A percentile compares a stretch with the other conserved stretches of the same genome.
These are phyloP conservation scores for Eublepharis macularius DNA, from an alignment of 2,113 vertebrate species.

Conservation along the genomic window DNA sequence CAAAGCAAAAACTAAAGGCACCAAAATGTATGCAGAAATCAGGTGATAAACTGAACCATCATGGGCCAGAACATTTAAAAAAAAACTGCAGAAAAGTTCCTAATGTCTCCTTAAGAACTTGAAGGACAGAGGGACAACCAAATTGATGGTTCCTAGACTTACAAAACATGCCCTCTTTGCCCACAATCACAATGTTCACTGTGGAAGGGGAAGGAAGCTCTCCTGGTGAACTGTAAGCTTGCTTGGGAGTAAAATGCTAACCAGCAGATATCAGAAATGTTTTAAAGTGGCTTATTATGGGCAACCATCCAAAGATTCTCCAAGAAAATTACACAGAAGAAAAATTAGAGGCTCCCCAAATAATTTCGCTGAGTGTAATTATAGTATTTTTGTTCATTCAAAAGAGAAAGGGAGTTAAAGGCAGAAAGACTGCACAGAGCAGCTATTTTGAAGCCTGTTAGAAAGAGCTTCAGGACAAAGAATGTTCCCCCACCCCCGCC, in stretches of 20 bases:
- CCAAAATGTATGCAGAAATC: too few species aligned
- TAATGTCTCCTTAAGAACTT: not conserved
- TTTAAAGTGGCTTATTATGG: not conserved
- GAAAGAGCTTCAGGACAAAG: not conserved
- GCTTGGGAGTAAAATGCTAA: not conserved
- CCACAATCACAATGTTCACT: not conserved
- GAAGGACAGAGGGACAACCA: not conserved
- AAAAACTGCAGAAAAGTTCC: too few species aligned
- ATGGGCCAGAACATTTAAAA: too few species aligned
- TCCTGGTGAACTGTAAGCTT: fast-evolving
- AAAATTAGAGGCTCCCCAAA: slow-evolving; percentile 18
- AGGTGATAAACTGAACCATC: too few species aligned
- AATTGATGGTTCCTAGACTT: not conserved
- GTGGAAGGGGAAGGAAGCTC: not conserved
- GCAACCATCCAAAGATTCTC: not conserved
- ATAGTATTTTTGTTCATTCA: not conserved
- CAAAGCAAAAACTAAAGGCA: too few species aligned
- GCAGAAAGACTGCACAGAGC: not conserved
- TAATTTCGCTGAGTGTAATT: slow-evolving; percentile 20
- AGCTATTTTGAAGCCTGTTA: not conserved
- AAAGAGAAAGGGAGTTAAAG: not conserved
- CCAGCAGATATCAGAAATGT: not conserved
- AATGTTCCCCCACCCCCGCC: not conserved
- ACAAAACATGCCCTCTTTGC: not conserved
- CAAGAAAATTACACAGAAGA: slow-evolving; percentile 4